phyloP scores from a whole-genome alignment of 2,888 invertebrate species.

The Epistrophe grossulariae region DNA sequence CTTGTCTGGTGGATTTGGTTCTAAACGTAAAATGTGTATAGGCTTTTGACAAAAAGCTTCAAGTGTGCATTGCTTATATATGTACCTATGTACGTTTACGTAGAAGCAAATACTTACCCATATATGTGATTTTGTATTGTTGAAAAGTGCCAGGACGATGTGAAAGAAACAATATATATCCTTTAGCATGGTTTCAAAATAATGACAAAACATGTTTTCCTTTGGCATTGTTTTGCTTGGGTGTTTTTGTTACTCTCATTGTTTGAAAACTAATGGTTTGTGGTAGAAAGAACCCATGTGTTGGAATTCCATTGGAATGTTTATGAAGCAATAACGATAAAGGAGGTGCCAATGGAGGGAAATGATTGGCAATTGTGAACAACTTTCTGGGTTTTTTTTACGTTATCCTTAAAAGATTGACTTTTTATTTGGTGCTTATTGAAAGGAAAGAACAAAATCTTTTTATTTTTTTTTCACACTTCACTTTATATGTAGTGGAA shows the following conservation, averaged over 20 bases:
- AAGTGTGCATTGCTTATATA: background rate
- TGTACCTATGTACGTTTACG: too few relatives aligned
- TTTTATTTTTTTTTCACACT: background rate
- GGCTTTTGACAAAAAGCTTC: slow-evolving; percentile 44
- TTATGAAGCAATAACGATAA: slow-evolving; percentile 53
- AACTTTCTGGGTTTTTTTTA: slow-evolving; percentile 25
- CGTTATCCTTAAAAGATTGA: slow-evolving; percentile 22
- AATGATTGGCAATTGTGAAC: slow-evolving; percentile 63
- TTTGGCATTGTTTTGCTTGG: slow-evolving; percentile 44
- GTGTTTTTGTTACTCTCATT: slow-evolving; percentile 43
- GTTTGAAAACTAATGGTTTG: slow-evolving; percentile 64
- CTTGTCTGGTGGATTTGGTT: slow-evolving; percentile 41
- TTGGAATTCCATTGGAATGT: slow-evolving; percentile 39
- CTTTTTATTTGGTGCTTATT: slow-evolving; percentile 21
- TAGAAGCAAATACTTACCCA: background rate
- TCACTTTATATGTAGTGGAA: slow-evolving; percentile 9
- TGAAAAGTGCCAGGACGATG: slow-evolving; percentile 41
- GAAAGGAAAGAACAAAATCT: background rate
- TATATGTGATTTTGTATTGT: slow-evolving; percentile 9
- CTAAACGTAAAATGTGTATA: slow-evolving; percentile 1
- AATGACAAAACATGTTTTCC: slow-evolving; percentile 61
- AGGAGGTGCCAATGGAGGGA: slow-evolving; percentile 60
- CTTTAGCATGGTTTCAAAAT: slow-evolving; percentile 51
- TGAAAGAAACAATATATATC: slow-evolving; percentile 55
- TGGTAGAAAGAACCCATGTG: slow-evolving; percentile 39